Evolutionary conservation across 2,888 invertebrate species (phyloP).

Genomic region (Creontiades dilutus): DNA sequence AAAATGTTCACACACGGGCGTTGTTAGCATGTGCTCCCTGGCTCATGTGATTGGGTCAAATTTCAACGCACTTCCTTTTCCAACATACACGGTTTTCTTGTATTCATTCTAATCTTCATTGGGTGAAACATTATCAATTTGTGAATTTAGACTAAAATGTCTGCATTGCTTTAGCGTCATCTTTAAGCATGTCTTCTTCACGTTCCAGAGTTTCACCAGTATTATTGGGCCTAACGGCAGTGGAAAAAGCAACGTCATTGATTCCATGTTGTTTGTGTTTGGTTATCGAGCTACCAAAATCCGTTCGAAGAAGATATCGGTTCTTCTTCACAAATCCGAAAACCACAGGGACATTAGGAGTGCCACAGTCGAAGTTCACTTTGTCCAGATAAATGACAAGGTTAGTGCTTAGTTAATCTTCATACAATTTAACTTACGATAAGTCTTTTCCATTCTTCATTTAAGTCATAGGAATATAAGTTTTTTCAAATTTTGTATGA

Average conservation of each 20-base stretch:
- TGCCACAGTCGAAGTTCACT: conserved; percentile 94
- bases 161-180: background rate
- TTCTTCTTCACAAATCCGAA: conserved; percentile 94
- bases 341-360: conserved; percentile 85
- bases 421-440: too few relatives aligned
- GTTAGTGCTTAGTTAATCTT: conserved; percentile 78
- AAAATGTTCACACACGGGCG: too few relatives aligned
- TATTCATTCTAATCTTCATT: too few relatives aligned
- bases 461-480: too few relatives aligned
- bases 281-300: conserved; percentile 97
- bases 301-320: conserved; percentile 95
- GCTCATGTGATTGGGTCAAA: too few relatives aligned
- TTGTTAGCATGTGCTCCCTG: too few relatives aligned
- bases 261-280: conserved; percentile 99
- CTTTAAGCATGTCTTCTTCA: background rate
- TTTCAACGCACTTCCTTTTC: too few relatives aligned
- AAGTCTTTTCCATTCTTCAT: too few relatives aligned
- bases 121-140: too few relatives aligned
- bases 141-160: background rate
- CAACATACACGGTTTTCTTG: too few relatives aligned
- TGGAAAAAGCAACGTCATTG: conserved; percentile 99
- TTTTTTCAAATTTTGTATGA: too few relatives aligned
- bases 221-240: conserved; percentile 99
- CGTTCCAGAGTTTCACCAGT: conserved; percentile 91
- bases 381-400: conserved; percentile 89